Conservation (phyloP, 2,797 vertebrate genomes). For the Schizothorax lantsangensis region DNA sequence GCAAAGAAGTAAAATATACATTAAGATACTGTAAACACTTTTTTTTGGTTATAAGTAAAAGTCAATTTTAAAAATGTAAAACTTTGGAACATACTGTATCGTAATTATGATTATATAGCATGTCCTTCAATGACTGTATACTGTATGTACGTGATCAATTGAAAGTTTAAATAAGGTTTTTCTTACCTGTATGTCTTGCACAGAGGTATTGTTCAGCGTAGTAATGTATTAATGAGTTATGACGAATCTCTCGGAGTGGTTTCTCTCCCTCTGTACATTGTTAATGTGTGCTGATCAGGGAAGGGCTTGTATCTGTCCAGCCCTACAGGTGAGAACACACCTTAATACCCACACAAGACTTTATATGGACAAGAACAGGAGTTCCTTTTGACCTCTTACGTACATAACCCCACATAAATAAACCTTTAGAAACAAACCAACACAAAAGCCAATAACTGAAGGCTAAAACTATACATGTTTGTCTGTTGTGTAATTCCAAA, state of each 20-base stretch:
- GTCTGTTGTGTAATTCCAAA: not conserved
- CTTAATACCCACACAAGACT: conserved; percentile 51
- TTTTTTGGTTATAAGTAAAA: not conserved
- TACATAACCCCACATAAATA: not conserved
- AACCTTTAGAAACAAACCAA: not conserved
- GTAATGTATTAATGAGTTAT: conserved; percentile 28
- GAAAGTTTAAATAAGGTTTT: not conserved
- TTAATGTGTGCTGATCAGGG: conserved; percentile 49
- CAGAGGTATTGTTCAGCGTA: conserved; percentile 4
- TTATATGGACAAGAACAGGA: conserved; percentile 49
- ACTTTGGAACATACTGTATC: not conserved
- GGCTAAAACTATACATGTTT: not conserved
- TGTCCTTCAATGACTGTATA: not conserved
- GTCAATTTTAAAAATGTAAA: not conserved
- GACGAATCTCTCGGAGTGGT: conserved; percentile 14
- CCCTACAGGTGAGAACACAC: conserved; percentile 63
- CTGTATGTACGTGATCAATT: not conserved
- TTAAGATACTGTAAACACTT: not conserved
- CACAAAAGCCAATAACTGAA: not conserved
- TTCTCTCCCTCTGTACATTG: conserved; percentile 46
- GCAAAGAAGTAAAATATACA: not conserved
- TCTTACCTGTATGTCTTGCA: conserved; percentile 24
- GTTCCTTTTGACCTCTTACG: conserved; percentile 11
- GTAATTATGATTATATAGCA: not conserved
- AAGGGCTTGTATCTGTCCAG: conserved; percentile 58